Evolutionary conservation across 2,888 invertebrate genomes (phyloP).

Genomic region (Lomographa bimaculata): DNA sequence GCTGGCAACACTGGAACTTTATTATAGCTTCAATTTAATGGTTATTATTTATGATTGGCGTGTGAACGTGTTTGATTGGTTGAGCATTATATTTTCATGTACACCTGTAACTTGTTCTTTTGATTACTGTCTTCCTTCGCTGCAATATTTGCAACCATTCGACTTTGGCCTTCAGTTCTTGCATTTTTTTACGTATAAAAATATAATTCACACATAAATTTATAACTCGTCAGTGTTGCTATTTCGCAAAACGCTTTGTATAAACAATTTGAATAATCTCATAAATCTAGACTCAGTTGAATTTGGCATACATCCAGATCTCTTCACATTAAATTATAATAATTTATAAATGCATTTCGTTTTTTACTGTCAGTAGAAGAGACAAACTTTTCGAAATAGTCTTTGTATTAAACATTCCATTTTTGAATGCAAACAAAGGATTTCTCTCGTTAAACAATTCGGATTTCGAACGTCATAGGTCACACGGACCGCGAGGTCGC

Average conservation of each 20-base stretch:
- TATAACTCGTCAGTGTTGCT: constrained; percentile 32
- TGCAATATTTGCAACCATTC: constrained; percentile 14
- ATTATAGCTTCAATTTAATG: constrained; percentile 62
- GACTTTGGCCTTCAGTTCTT: constrained; percentile 12
- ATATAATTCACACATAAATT: constrained; percentile 21
- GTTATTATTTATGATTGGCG: constrained; percentile 67
- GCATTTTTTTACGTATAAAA: constrained; percentile 12
- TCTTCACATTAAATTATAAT: constrained; percentile 37
- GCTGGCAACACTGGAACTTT: constrained; percentile 52
- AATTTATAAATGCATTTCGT: constrained; percentile 36
- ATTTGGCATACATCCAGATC: constrained; percentile 50
- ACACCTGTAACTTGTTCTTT: constrained; percentile 12
- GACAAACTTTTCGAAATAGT: constrained; percentile 26
- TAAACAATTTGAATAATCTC: constrained; percentile 26
- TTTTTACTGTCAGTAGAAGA: constrained; percentile 15
- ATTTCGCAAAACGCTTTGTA: constrained; percentile 34
- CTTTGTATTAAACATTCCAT: constrained; percentile 48
- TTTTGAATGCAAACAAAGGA: constrained; percentile 60
- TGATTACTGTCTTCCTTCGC: constrained; percentile 13
- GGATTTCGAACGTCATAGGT: constrained; percentile 62
- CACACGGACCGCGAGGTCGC: constrained; percentile 62
- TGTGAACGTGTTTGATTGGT: constrained; percentile 62
- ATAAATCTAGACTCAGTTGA: constrained; percentile 47
- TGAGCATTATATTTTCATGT: constrained; percentile 36
- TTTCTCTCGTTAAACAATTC: constrained; percentile 61